Evolutionary conservation across 2,797 vertebrate genomes (phyloP).

Genomic region (Halcyon leucocephala): DNA sequence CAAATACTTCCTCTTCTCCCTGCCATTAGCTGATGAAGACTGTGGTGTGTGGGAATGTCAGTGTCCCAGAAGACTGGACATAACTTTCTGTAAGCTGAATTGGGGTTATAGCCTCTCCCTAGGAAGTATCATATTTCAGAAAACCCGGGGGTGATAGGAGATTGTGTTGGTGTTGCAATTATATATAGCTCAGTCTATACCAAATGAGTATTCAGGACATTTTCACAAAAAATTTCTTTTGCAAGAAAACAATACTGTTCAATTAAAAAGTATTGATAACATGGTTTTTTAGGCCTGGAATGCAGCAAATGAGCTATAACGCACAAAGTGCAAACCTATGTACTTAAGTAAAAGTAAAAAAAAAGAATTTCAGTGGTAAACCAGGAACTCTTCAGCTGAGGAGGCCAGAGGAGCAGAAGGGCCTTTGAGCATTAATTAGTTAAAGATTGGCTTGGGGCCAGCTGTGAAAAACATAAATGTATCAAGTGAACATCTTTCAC

Average conservation of each 20-base stretch:
- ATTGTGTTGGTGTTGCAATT: background rate
- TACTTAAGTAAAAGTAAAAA: background rate
- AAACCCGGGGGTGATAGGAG: background rate
- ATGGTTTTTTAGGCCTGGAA: background rate
- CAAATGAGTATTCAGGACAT: background rate
- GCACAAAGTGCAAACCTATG: background rate
- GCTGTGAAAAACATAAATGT: background rate
- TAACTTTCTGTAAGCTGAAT: background rate
- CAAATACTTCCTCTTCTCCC: background rate
- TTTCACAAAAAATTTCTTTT: background rate
- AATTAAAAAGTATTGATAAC: background rate
- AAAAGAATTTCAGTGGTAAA: background rate
- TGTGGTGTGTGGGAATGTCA: background rate
- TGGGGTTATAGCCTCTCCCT: background rate
- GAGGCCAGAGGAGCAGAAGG: background rate
- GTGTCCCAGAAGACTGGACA: background rate
- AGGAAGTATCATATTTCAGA: background rate
- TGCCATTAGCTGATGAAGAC: rapidly evolving
- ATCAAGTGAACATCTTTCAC: background rate
- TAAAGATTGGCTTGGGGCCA: background rate
- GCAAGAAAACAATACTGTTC: background rate
- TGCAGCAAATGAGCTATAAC: background rate
- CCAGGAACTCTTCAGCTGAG: background rate
- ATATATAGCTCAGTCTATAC: background rate
- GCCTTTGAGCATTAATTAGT: slow-evolving; percentile 2